phyloP scores from a whole-genome alignment of 1,140 invertebrate genomes.

The Piezodorus guildinii region DNA sequence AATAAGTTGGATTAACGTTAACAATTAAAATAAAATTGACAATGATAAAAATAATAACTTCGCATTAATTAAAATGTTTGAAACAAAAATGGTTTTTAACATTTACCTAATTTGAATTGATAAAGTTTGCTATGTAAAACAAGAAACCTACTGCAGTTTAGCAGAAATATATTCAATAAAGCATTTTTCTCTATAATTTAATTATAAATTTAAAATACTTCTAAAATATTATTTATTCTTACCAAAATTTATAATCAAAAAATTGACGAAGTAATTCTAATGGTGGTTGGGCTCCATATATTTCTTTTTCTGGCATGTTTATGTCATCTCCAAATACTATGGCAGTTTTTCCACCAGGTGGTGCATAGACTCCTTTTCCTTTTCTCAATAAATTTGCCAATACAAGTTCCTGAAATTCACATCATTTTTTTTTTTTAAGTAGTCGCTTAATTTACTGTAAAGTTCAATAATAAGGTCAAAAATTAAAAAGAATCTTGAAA shows the following conservation, averaged over 20 bases:
- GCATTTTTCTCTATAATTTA: no score
- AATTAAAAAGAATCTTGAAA: neutral
- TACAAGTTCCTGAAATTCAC: slow-evolving; percentile 54
- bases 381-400: slow-evolving; percentile 64
- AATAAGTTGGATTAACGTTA: no score
- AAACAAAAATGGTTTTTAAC: no score
- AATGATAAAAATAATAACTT: no score
- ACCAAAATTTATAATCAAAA: slow-evolving; percentile 72
- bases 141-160: no score
- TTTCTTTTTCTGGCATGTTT: slow-evolving; percentile 79
- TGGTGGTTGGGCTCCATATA: slow-evolving; percentile 80
- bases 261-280: slow-evolving; percentile 79
- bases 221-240: slow-evolving; percentile 21
- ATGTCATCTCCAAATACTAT: slow-evolving; percentile 88
- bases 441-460: neutral
- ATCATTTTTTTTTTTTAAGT: no score
- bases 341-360: slow-evolving; percentile 57
- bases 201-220: no score
- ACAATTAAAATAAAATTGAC: no score
- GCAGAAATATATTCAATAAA: no score
- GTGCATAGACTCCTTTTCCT: slow-evolving; percentile 58
- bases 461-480: neutral
- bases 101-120: no score
- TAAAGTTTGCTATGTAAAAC: no score
- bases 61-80: no score